Base-by-base conservation (phyloP, 2,888 invertebrate species). In the Fragum whitleyi region DNA sequence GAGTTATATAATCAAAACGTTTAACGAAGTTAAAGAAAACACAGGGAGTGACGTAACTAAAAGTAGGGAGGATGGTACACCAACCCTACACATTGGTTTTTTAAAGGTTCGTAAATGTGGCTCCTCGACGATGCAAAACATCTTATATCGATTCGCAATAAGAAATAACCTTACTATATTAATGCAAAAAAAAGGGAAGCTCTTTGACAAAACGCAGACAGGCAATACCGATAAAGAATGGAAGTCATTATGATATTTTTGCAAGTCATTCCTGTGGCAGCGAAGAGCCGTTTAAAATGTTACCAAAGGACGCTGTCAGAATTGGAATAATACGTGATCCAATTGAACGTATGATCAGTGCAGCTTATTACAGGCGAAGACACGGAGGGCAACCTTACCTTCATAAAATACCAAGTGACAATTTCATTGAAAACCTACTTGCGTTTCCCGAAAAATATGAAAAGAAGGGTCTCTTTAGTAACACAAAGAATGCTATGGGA, bases 321-420 rank as follows among this genome's bases (percentile, higher is more conserved):
- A 76, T 88, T 6, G 87, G 67, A 11, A 85, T 86, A 21, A 67
- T 88, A 0, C 80, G 87, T 0, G 86, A 88, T 42, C 87, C 87
- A 14, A 73, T 81, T 11, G 70, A 77, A 0, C 81, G 86, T 9
- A 75, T 81, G 39, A 77, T 81, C 3, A 77, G 77, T 53, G 81
- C 77, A 21, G 81, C 81, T 2, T 78, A 72, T 62, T 81, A 81
- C 29, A 74, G 68, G 42, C 23, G 81, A 16, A 72, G 78, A 28
- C 72, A 70, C 3, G 74, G 47, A 51, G 36, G 55, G 11, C 19
- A 32, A 7, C 6, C 6, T n/a, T 61, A 51, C 23, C 47, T 81
- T 14, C 21, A 39, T 1, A 28, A n/a, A 28, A 55, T 81, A 14
- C 81, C 81, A 7, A 51, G 55, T 55, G 2, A 29, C 29, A 36